Evolutionary conservation across 1,140 invertebrate genomes (phyloP), one percentile per base, ranked within the genome.

Genomic region (Drosophila biarmipes): DNA sequence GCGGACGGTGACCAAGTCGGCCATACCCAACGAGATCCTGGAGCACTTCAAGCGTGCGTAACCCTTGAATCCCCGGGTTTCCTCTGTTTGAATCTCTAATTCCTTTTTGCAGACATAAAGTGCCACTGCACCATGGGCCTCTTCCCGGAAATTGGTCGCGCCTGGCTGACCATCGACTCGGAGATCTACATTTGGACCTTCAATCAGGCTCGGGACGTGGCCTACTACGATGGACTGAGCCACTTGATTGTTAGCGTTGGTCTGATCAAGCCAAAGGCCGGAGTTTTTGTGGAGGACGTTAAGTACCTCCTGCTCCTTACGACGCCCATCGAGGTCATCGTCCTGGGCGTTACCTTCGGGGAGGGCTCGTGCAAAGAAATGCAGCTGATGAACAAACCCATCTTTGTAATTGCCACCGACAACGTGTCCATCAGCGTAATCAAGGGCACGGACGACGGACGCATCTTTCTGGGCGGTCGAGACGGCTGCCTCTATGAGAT

Each of bases 151-250:
- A 98, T 99, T 76, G 96, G 96, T 27, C 94, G 98, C 90, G 98
- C 98, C 0, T 99, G 98, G 98, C 92, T 99, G 17, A 97, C 98
- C 24, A 98, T 99, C 86, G 99, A 99, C 90, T 99, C 97, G 89
- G 98, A 99, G 93, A 97, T 99, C 77, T 99, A 99, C 93, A 91
- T 92, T 27, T 99, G 98, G 98, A 96, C 96, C 42, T 99, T 97
- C 93, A 97, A 98, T 92, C 95, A 97, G 92, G 96, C 96, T 29
- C 94, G 95, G 69, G 97, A 98, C 94, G 95, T 98, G 12, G 97
- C 97, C 6, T 98, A 98, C 92, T 98, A 97, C 93, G 97, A 98
- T 94, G 97, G 97, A 0, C 93, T 98, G 1, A 96, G 95, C 90
- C 97, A 98, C 90, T 96, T 97, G 15, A 98, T 99, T 84, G 94